A percentile compares a stretch with the other conserved stretches of the same genome.
These are phyloP conservation scores for Edolisoma coerulescens DNA, from an alignment of 2,113 vertebrate genomes.

Conservation along the genomic window DNA sequence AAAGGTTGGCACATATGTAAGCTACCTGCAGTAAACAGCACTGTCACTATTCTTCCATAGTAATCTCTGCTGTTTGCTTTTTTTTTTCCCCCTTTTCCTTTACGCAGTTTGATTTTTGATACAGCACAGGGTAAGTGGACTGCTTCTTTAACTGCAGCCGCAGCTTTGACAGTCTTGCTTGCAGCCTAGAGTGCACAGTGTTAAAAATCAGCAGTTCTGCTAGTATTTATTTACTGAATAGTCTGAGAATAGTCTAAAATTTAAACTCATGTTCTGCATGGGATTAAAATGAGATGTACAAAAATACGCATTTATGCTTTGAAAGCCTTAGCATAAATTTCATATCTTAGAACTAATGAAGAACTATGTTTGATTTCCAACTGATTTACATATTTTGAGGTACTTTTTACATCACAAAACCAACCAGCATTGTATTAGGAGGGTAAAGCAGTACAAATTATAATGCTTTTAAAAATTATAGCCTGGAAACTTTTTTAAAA, in stretches of 20 bases:
- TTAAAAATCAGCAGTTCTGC: constrained; percentile 46
- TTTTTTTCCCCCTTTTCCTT: neutral
- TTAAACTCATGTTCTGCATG: constrained; percentile 31
- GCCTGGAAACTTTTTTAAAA: neutral
- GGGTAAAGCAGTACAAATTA: constrained; percentile 14
- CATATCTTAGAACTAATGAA: constrained; percentile 41
- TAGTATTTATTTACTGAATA: constrained; percentile 25
- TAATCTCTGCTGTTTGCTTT: neutral
- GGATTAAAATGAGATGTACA: constrained; percentile 69
- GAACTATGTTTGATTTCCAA: constrained; percentile 21
- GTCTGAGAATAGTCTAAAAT: constrained; percentile 37
- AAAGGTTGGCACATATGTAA: constrained; percentile 71
- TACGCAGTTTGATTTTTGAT: neutral
- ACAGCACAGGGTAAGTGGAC: neutral
- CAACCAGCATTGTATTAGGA: constrained; percentile 1
- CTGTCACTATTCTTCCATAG: constrained; percentile 5
- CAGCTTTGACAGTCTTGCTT: constrained; percentile 5
- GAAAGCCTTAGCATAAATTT: constrained; percentile 61
- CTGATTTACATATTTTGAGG: constrained; percentile 47
- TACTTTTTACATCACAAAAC: constrained; percentile 39
- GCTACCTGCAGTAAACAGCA: constrained; percentile 23
- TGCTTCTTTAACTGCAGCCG: neutral
- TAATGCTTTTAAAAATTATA: constrained; percentile 3
- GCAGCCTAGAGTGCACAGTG: constrained; percentile 44
- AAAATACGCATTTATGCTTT: constrained; percentile 76